Evolutionary conservation across 2,888 invertebrate genomes (phyloP), one percentile per base, ranked within the genome.

Genomic region (Phaonia tiefii): DNA sequence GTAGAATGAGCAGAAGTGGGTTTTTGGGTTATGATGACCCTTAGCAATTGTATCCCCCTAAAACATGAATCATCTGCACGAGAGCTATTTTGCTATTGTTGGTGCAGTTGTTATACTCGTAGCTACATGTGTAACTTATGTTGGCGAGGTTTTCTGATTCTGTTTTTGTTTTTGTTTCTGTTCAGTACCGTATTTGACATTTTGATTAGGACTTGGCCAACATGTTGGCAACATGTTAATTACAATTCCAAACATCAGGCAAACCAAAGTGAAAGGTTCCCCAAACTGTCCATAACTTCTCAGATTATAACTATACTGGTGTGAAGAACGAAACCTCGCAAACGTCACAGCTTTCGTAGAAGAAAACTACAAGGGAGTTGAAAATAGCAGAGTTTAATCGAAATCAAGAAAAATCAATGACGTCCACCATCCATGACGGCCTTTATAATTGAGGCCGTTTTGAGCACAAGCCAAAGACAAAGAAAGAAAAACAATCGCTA

Each of bases 21-120:
- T 81, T 81, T 81, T 75, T 75, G 70, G 80, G 80, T 77, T 81
- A 78, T 58, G 71, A 81, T 75, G 70, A 75, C 80, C 77, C 80
- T 80, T 65, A 74, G 67, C 44, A 74, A 77, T 54, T 54, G 22
- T 25, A 13, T 54, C 5, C 17, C 22, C 5, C 17, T 22, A 54
- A 37, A 72, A 37, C 20, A 60, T 31, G 37, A 63, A 63, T 60
- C 37, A 54, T 25, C 60, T n/a, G 4, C 25, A 8, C 58, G 13
- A 42, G 39, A 63, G 63, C 11, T 42, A 42, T 31, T 39, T 2
- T 39, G 17, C 31, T 60, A 11, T 60, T 17, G 39, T 17, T 22
- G 20, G 37, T 20, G 15, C 15, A 67, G 20, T 44, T 67, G 44
- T 73, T 78, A 22, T 70, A 31, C 31, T 31, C 31, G 20, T 42